phyloP scores from a whole-genome alignment of 2,888 invertebrate genomes.

The Diogma glabrata region DNA sequence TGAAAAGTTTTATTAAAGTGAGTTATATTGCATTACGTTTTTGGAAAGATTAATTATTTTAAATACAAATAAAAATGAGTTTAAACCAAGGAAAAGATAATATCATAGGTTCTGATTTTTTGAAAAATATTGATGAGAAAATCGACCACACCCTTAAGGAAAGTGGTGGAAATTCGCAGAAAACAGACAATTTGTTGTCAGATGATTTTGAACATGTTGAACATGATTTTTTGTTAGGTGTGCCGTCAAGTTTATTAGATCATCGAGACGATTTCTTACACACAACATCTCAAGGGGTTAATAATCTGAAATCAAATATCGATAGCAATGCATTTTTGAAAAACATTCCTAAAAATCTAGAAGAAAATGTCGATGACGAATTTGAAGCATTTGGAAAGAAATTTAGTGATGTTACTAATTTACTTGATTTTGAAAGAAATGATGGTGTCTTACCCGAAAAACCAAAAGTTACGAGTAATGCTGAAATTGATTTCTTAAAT shows the following conservation, averaged over 20 bases:
- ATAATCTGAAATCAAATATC: not conserved
- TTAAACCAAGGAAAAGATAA: constrained; percentile 1
- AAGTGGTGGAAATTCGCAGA: not conserved
- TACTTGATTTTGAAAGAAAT: constrained; percentile 7
- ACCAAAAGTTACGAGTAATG: not conserved
- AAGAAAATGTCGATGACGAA: not conserved
- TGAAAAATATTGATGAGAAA: constrained; percentile 5
- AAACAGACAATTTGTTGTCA: constrained; percentile 5
- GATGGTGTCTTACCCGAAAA: not conserved
- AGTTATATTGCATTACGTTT: too few species aligned
- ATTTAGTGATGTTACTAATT: constrained; percentile 4
- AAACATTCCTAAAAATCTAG: not conserved
- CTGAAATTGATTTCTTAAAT: constrained; percentile 15
- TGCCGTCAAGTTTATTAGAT: not conserved
- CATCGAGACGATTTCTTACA: not conserved
- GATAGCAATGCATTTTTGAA: constrained; percentile 1
- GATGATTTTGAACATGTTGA: constrained; percentile 20
- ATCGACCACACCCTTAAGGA: not conserved
- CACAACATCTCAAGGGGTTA: not conserved
- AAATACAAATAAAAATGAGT: too few species aligned
- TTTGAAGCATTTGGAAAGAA: not conserved
- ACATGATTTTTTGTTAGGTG: constrained; percentile 13
- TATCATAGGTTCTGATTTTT: constrained; percentile 3
- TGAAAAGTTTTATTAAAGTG: too few species aligned
- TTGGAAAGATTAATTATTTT: too few species aligned